Base-by-base conservation (phyloP, 2,113 vertebrate genomes). In the Irena cyanogastra region DNA sequence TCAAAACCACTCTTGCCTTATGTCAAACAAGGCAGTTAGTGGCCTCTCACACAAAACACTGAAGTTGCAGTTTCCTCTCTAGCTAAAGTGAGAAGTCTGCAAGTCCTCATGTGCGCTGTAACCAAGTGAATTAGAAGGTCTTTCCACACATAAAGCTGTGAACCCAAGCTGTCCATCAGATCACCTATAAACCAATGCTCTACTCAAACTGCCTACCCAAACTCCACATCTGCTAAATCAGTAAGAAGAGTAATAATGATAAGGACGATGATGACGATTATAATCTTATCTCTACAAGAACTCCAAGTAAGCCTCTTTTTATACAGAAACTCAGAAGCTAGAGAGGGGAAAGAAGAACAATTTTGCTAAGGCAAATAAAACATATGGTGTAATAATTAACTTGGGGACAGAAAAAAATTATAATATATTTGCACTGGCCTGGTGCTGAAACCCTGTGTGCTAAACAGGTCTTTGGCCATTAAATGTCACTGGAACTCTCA, bases 201-300 rank as follows among this genome's bases (percentile, higher is more conserved):
- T 14, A 9, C 20, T 41, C 56, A 28, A 64, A 57, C 37, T 45
- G 44, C 24, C 12, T 54, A 42, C 18, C 20, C 60, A 42, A 50
- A 69, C 30, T 8, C 37, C 76, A n/a, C 13, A n/a, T 7, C 31
- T 7, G 1, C 39, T 71, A 39, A 45, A 71, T 50, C 10, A 53
- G 2, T 61, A 66, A 37, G 12, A 60, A 47, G 4, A 65, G 4
- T 52, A 44, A n/a, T 11, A 33, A 52, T 31, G 7, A 37, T 64
- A 12, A 54, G 3, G 16, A 47, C 8, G 15, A 37, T 0, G 0
- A 52, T 6, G 3, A 64, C 15, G 0, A 59, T n/a, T 4, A 22
- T n/a, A 39, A 68, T n/a, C 16, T 33, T 60, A 23, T 31, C 13
- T 42, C 33, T n/a, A 28, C 3, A 22, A 81, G 87, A 89, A 50